Base-by-base conservation (phyloP, 2,113 vertebrate species). In the Erythrocebus patas region DNA sequence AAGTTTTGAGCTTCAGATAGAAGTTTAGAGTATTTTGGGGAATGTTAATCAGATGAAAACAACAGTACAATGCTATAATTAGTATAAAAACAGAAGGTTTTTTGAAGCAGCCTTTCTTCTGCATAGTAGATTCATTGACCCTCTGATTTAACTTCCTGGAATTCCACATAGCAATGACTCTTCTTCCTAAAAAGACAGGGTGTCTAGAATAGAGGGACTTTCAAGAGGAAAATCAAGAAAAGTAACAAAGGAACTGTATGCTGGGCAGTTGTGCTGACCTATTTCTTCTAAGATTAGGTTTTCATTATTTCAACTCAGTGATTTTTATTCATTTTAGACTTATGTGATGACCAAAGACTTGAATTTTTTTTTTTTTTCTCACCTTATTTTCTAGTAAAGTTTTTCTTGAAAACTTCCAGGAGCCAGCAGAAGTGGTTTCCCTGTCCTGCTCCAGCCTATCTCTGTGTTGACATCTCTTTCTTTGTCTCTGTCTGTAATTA, bases 401-500 rank as follows among this genome's bases (percentile, higher is more conserved):
- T 95, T 87, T 85, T 87, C 22, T 84, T 75, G 27, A 32, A 81
- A 92, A 92, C 43, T 43, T 92, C 32, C 32, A n/a, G 73, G 83
- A 93, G 38, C n/a, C 68, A 86, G 7, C 3, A 75, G 48, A 73
- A 95, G 27, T 55, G 43, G 32, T 82, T 88, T 92, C 14, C 89
- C 50, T 89, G 8, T 86, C 48, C 32, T 95, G 17, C 20, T 4
- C 18, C 78, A 43, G 18, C 27, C 32, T 83, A 10, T 43, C 20
- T 88, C 48, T 95, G 17, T 61, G 27, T 87, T 57, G 61, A 2
- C 40, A 75, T 61, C 40, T 94, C 86, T 92, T 59, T 64, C 12
- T 83, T 13, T 95, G 6, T 97, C 25, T 89, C 18, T 96, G 5
- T 59, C 9, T 96, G 18, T 93, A 48, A 79, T 91, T 93, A 40